Evolutionary conservation across 2,113 vertebrate genomes (phyloP).

Genomic region (Toxotes jaculatrix): DNA sequence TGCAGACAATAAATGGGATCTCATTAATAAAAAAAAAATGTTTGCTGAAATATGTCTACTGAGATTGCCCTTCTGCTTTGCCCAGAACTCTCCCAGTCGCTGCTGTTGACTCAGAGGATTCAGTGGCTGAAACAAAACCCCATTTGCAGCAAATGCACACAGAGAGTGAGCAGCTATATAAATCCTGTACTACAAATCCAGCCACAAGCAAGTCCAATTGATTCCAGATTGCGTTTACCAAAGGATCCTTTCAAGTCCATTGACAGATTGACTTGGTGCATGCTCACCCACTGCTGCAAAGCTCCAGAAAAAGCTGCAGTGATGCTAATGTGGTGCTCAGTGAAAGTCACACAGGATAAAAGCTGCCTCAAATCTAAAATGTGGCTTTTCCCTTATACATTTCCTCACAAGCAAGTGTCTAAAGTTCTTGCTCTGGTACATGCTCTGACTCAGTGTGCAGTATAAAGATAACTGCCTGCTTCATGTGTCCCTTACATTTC

Average conservation of each 20-base stretch:
- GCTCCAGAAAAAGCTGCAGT: constrained; percentile 29
- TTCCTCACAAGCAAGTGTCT: not conserved
- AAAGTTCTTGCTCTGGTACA: not conserved
- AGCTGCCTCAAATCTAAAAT: not conserved
- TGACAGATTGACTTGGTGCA: constrained; percentile 34
- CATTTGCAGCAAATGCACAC: constrained; percentile 26
- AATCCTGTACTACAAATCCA: constrained; percentile 49
- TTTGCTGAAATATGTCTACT: constrained; percentile 23
- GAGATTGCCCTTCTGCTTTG: constrained; percentile 22
- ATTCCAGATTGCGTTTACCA: constrained; percentile 53
- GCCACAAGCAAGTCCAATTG: constrained; percentile 47
- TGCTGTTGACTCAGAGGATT: constrained; percentile 49
- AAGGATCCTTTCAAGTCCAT: constrained; percentile 54
- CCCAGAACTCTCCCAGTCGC: constrained; percentile 20
- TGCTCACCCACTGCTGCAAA: constrained; percentile 34
- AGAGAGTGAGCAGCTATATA: constrained; percentile 40
- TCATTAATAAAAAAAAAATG: constrained; percentile 6
- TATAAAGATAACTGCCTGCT: constrained; percentile 5
- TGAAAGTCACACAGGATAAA: constrained; percentile 12
- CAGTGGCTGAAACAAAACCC: constrained; percentile 32
- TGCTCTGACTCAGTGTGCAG: not conserved
- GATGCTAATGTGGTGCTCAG: constrained; percentile 18
- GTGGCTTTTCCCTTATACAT: not conserved
- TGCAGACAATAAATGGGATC: constrained; percentile 21
- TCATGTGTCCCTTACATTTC: constrained; percentile 4